phyloP scores from a whole-genome alignment of 2,113 vertebrate species.

The Gallinago jamesoni region DNA sequence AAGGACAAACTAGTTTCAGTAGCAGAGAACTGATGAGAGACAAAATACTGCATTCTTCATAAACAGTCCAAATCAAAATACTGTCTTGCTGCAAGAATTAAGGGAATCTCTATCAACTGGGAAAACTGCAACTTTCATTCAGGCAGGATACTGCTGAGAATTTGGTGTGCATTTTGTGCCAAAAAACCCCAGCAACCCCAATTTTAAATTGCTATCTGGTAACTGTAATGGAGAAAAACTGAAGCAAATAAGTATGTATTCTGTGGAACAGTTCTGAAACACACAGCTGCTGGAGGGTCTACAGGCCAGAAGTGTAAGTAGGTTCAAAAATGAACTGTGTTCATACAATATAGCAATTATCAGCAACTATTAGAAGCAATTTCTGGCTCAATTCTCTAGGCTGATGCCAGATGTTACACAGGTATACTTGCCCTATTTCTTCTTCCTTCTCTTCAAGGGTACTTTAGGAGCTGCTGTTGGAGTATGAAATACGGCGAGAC shows the following conservation, averaged over 20 bases:
- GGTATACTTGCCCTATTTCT: neutral
- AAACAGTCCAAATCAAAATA: neutral
- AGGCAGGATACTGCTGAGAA: neutral
- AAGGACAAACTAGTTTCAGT: neutral
- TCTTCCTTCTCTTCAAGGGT: neutral
- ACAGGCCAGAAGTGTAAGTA: neutral
- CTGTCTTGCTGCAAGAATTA: accelerated
- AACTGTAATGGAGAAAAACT: neutral
- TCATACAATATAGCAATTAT: neutral
- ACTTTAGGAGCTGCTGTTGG: neutral
- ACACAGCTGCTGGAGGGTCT: neutral
- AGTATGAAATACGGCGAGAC: neutral
- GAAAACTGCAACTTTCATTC: neutral
- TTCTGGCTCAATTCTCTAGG: neutral
- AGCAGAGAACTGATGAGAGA: neutral
- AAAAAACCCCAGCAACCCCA: neutral
- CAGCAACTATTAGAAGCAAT: neutral
- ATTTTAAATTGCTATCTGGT: neutral
- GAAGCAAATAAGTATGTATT: neutral
- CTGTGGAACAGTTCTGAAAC: neutral
- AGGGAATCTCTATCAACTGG: neutral
- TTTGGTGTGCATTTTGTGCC: neutral
- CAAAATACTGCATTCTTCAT: neutral
- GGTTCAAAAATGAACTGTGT: neutral
- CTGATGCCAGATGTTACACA: neutral